Conservation (phyloP, 2,113 vertebrate genomes). For the Tor tambroides region DNA sequence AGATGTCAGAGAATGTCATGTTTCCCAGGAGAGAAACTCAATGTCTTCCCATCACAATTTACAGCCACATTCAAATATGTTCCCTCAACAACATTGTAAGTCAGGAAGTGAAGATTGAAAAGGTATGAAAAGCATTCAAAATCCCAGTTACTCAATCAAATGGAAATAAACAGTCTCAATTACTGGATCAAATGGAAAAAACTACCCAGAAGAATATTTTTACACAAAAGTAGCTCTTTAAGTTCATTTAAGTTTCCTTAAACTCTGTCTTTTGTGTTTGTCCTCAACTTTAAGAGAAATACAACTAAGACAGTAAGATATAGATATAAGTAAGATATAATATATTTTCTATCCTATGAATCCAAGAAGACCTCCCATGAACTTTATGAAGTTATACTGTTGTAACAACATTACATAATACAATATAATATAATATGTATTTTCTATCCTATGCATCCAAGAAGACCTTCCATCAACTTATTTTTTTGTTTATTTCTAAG, state of each 20-base stretch:
- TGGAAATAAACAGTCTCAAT: not conserved
- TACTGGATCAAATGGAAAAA: not conserved
- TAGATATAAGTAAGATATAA: not conserved
- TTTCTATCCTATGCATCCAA: no score
- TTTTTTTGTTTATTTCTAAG: no score
- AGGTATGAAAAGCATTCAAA: not conserved
- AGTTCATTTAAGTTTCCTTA: not conserved
- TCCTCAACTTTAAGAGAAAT: not conserved
- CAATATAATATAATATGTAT: no score
- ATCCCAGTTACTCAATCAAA: not conserved
- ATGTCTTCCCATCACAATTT: slow-evolving; percentile 14
- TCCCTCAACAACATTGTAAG: not conserved
- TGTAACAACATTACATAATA: not conserved
- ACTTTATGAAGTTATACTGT: not conserved
- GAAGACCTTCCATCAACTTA: no score
- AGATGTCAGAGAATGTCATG: not conserved
- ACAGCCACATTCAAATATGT: slow-evolving; percentile 6
- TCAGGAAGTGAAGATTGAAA: not conserved
- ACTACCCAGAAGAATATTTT: not conserved
- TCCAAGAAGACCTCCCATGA: not conserved
- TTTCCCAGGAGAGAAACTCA: not conserved
- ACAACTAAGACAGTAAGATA: not conserved
- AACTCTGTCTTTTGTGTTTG: not conserved
- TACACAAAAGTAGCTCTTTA: not conserved
- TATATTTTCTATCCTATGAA: not conserved